These are phyloP conservation scores for Kradibia gibbosae DNA, from an alignment of 1,140 invertebrate species.

Conservation along the genomic window DNA sequence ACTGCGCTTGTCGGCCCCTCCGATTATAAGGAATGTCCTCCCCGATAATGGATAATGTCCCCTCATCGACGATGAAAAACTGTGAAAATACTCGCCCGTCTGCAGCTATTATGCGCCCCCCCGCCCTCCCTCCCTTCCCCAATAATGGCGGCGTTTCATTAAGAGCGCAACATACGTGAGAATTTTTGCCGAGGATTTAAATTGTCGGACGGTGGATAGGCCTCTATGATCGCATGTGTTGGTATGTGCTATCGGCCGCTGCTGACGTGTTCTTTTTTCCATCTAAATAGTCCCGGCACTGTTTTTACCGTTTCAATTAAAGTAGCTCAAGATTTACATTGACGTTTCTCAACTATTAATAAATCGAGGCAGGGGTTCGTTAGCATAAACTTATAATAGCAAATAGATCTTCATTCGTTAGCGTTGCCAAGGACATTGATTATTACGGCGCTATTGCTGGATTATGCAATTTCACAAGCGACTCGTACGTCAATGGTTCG, in stretches of 20 bases:
- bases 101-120: not conserved
- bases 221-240: too few relatives aligned
- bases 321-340: slow-evolving; percentile 1
- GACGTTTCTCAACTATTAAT: not conserved
- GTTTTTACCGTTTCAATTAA: not conserved
- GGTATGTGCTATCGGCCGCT: too few relatives aligned
- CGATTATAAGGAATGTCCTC: not conserved
- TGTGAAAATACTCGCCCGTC: not conserved
- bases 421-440: not conserved
- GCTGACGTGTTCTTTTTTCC: not conserved
- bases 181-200: not conserved
- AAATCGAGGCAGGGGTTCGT: not conserved
- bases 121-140: too few relatives aligned
- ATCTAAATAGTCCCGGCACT: not conserved
- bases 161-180: not conserved
- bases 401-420: slow-evolving; percentile 1
- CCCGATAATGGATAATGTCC: not conserved
- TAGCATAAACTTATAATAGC: not conserved
- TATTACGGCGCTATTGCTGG: not conserved
- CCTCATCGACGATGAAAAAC: not conserved
- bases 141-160: not conserved
- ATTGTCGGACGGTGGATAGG: too few relatives aligned
- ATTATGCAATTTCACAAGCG: not conserved
- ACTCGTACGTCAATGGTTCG: not conserved
- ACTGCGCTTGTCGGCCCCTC: not conserved